Conservation (phyloP, 2,888 invertebrate species). For the Anodontia alba region DNA sequence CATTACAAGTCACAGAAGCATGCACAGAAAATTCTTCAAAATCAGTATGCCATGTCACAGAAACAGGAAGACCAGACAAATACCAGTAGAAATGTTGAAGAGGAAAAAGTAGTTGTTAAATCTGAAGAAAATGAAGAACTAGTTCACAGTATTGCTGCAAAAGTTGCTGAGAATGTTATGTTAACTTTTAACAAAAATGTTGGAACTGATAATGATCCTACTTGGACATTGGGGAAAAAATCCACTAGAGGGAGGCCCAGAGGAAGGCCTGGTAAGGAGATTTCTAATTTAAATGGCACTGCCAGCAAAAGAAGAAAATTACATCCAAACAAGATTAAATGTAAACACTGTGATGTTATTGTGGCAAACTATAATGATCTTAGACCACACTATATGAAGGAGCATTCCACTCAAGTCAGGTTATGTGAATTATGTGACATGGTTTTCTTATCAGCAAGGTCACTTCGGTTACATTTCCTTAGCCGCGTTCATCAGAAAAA, state of each 20-base stretch:
- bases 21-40: conserved; percentile 16
- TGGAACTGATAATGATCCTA: neutral
- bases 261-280: neutral
- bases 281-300: neutral
- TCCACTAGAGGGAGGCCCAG: neutral
- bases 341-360: conserved; percentile 78
- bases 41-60: neutral
- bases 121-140: neutral
- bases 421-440: conserved; percentile 78
- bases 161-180: neutral
- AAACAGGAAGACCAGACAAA: neutral
- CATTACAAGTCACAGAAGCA: conserved; percentile 24
- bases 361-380: conserved; percentile 73
- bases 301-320: neutral
- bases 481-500: conserved; percentile 76
- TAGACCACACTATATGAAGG: conserved; percentile 75
- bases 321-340: conserved; percentile 63
- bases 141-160: neutral
- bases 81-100: neutral
- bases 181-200: too few relatives aligned
- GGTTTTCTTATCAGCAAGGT: conserved; percentile 74
- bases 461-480: conserved; percentile 73
- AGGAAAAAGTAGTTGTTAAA: neutral
- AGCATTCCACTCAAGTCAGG: conserved; percentile 73
- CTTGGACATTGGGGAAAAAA: neutral